Base-by-base conservation (phyloP, 2,113 vertebrate species). In the Papio anubis region DNA sequence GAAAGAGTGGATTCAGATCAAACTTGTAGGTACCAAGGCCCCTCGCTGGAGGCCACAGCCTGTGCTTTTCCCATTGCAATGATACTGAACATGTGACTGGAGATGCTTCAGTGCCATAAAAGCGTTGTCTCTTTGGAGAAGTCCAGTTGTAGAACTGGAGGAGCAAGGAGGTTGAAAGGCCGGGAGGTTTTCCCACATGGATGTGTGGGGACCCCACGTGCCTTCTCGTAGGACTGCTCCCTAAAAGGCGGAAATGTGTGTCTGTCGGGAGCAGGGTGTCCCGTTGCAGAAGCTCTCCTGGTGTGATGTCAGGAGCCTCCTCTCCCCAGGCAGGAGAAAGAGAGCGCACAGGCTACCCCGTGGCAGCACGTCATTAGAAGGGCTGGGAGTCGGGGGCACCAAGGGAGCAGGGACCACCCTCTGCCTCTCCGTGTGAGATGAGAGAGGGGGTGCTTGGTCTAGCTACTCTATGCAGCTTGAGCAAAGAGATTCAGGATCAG, bases 121-220 rank as follows among this genome's bases (percentile, higher is more conserved):
- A 17, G 78, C 23, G 1, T 0, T 5, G 40, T 1, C 66, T 40
- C 25, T 66, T 57, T 50, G 35, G 59, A 82, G 78, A 43, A 68
- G 66, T 6, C 0, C 32, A 14, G 3, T 55, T 18, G 3, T 0
- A 30, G 61, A 38, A 12, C 16, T 21, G 8, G 27, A 25, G 48
- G 17, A 13, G 18, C 14, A n/a, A 23, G 87, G 16, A 10, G 55
- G 7, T 12, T 2, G 66, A 55, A 25, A 25, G 45, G 18, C 23
- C 25, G 10, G 0, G 16, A 2, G 1, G 1, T 18, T 11, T 32
- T 3, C 3, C 5, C 14, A 12, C 14, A 25, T 32, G 2, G 88
- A 20, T 0, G 6, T 18, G 3, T 1, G 72, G 1, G n/a, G 13
- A 7, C 13, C 21, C 21, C 1, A 32, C 0, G 2, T 59, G 50